Evolutionary conservation across 2,113 vertebrate genomes (phyloP).

Genomic region (Colius striatus): DNA sequence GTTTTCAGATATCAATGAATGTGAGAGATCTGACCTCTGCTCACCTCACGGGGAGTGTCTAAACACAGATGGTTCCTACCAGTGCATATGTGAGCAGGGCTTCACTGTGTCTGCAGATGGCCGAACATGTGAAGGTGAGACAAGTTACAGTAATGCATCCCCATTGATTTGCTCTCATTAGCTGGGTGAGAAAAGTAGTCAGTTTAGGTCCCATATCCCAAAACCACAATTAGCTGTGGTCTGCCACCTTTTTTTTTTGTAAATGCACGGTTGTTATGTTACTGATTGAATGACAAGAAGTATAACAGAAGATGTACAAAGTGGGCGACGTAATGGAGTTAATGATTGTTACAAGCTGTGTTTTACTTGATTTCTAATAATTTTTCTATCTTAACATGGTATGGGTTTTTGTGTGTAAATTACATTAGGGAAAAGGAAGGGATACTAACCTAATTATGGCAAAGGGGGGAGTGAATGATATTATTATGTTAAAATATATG

Average conservation of each 20-base stretch:
- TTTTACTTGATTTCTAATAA: not conserved
- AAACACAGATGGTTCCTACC: slow-evolving; percentile 89
- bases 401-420: not conserved
- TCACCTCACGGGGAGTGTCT: slow-evolving; percentile 86
- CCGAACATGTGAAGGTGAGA: slow-evolving; percentile 87
- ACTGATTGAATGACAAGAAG: not conserved
- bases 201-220: not conserved
- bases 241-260: not conserved
- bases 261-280: not conserved
- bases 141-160: not conserved
- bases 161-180: not conserved
- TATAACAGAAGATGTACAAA: not conserved
- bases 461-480: not conserved
- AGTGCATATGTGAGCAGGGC: slow-evolving; percentile 88
- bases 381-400: not conserved
- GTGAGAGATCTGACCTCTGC: slow-evolving; percentile 85
- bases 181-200: not conserved
- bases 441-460: not conserved
- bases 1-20: slow-evolving; percentile 91
- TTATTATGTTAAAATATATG: not conserved
- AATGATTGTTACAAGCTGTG: not conserved
- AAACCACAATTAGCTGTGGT: not conserved
- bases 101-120: slow-evolving; percentile 81
- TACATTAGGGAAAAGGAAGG: not conserved
- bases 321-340: not conserved